A percentile compares a stretch with the other conserved stretches of the same genome.
phyloP scores from a whole-genome alignment of 2,113 vertebrate species.

The Leucopternis melanops region DNA sequence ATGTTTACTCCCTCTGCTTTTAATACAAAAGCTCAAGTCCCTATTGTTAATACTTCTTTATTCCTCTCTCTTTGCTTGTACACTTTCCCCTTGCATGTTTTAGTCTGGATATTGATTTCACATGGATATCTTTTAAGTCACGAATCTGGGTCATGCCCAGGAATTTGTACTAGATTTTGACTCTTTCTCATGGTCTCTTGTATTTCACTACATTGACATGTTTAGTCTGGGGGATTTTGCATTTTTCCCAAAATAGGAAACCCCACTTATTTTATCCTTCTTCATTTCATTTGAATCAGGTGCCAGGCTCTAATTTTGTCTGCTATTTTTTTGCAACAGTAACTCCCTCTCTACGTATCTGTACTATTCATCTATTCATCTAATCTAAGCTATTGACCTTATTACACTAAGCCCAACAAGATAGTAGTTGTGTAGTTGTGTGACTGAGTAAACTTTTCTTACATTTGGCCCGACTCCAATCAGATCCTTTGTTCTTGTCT shows the following conservation, averaged over 20 bases:
- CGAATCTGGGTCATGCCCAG: background rate
- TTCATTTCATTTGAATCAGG: background rate
- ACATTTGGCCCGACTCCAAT: background rate
- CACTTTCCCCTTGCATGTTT: background rate
- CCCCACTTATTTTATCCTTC: background rate
- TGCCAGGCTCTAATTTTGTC: background rate
- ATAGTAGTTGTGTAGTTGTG: background rate
- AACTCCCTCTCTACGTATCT: background rate
- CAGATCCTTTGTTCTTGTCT: background rate
- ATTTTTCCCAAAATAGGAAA: background rate
- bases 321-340: background rate
- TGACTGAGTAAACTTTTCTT: background rate
- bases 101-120: slow-evolving; percentile 14
- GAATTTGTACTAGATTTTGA: background rate
- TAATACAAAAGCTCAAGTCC: background rate
- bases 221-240: background rate
- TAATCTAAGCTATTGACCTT: background rate
- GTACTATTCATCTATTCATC: background rate
- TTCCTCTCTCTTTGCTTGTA: background rate
- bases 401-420: background rate
- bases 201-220: background rate
- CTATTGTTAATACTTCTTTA: background rate
- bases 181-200: background rate
- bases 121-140: background rate
- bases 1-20: background rate